Percentiles rank a stretch among this genome's conserved stretches.
Evolutionary conservation across 1,140 invertebrate genomes (phyloP).

Genomic region (Heliconius melpomene): DNA sequence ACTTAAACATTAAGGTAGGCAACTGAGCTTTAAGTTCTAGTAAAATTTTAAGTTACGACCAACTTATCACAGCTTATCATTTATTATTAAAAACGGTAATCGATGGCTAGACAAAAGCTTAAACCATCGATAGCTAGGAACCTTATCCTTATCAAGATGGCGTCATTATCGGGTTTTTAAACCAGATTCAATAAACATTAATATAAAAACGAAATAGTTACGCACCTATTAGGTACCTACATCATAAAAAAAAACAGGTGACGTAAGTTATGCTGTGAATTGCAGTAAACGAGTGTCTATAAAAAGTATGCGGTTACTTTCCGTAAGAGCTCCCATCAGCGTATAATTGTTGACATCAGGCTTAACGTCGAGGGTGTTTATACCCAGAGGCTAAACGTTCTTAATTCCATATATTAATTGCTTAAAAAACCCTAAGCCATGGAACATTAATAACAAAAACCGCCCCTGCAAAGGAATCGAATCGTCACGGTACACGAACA

Average conservation of each 20-base stretch:
- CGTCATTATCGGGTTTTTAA: too few species aligned
- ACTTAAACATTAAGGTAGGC: too few species aligned
- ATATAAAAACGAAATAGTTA: neutral
- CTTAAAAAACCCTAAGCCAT: slow-evolving; percentile 14
- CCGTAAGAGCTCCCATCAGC: slow-evolving; percentile 14
- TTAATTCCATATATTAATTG: slow-evolving; percentile 21
- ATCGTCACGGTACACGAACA: slow-evolving; percentile 15
- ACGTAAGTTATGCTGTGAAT: slow-evolving; percentile 1
- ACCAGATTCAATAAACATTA: too few species aligned
- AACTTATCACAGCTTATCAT: too few species aligned
- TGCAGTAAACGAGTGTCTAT: neutral
- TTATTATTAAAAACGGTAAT: too few species aligned
- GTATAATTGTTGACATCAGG: slow-evolving; percentile 20
- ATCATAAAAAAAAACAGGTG: neutral
- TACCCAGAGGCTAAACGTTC: slow-evolving; percentile 16
- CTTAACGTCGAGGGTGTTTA: slow-evolving; percentile 17
- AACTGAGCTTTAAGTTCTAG: too few species aligned
- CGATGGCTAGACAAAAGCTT: too few species aligned
- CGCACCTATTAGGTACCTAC: neutral
- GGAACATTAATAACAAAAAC: slow-evolving; percentile 22
- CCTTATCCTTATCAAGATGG: too few species aligned
- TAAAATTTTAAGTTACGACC: too few species aligned
- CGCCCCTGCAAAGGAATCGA: slow-evolving; percentile 17
- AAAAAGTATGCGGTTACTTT: neutral
- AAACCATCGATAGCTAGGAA: too few species aligned